These are phyloP conservation scores for Sebastes iracundus DNA, from an alignment of 2,797 vertebrate genomes.

Conservation along the genomic window DNA sequence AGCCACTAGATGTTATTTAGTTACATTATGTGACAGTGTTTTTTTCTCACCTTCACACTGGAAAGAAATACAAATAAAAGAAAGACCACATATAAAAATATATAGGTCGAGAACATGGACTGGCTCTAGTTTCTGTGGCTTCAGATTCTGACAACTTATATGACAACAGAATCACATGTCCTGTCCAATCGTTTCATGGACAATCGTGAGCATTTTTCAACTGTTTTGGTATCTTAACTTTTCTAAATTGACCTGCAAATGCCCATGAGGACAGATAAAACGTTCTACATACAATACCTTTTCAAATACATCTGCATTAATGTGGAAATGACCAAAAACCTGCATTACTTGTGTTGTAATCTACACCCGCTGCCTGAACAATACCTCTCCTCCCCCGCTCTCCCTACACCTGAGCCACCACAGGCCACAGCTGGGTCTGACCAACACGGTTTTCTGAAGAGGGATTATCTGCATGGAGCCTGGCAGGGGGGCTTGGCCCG, in stretches of 20 bases:
- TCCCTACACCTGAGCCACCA: constrained; percentile 60
- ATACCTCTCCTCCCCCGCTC: constrained; percentile 40
- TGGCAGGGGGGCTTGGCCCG: constrained; percentile 51
- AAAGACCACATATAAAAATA: neutral
- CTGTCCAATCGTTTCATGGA: too few species aligned
- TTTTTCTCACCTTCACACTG: neutral
- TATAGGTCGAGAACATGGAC: neutral
- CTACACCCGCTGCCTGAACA: constrained; percentile 25
- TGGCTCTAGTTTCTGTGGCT: neutral
- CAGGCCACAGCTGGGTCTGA: constrained; percentile 65
- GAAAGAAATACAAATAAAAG: neutral
- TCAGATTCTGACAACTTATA: neutral
- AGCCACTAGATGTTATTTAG: neutral
- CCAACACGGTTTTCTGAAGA: constrained; percentile 43
- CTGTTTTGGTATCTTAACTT: neutral
- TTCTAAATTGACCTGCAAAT: neutral
- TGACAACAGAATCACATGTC: neutral
- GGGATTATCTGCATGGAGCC: constrained; percentile 70
- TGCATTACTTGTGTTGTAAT: constrained; percentile 33
- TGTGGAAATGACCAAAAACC: neutral
- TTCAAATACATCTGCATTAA: neutral
- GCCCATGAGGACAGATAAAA: neutral
- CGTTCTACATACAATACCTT: neutral
- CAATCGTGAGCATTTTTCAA: neutral
- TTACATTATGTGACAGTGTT: too few species aligned